phyloP scores from a whole-genome alignment of 35 echinoderm and acorn worm genomes.

The Diadema setosum region DNA sequence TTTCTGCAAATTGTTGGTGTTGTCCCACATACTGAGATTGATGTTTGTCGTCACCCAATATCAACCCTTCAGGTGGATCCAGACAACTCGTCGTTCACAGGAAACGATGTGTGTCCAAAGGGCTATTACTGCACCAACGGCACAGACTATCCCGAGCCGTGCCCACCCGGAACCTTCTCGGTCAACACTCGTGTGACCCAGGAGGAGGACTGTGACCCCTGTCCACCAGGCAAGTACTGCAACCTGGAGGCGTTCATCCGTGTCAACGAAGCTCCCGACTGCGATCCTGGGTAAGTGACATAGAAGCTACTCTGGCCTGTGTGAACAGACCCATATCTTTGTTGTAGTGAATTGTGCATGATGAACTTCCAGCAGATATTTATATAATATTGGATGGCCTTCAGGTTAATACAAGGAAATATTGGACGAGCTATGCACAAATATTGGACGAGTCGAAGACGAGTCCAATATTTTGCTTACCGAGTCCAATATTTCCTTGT shows the following conservation, averaged over 20 bases:
- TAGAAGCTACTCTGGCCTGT: not conserved
- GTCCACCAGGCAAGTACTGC: conserved; percentile 77
- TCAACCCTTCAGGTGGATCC: conserved; percentile 44
- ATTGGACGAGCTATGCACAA: too few relatives aligned
- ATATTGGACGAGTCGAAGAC: too few relatives aligned
- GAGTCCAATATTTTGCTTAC: too few relatives aligned
- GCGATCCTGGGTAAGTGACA: conserved; percentile 86
- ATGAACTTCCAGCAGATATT: too few relatives aligned
- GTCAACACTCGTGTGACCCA: conserved; percentile 63
- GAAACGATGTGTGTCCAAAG: conserved; percentile 88
- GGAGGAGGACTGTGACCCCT: conserved; percentile 75
- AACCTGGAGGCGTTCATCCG: conserved; percentile 92
- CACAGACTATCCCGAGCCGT: conserved; percentile 93
- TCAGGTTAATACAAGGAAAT: too few relatives aligned
- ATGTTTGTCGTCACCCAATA: not conserved
- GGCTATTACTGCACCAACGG: conserved; percentile 96
- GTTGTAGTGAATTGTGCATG: not conserved
- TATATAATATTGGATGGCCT: too few relatives aligned
- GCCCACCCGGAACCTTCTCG: conserved; percentile 88
- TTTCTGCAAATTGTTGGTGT: not conserved
- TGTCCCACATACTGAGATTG: not conserved
- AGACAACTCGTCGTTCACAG: conserved; percentile 76
- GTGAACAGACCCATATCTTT: not conserved
- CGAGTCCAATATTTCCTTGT: too few relatives aligned
- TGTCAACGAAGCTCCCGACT: conserved; percentile 72